Evolutionary conservation across 2,888 invertebrate genomes (phyloP).

Genomic region (Zygothrica quintamaculata): DNA sequence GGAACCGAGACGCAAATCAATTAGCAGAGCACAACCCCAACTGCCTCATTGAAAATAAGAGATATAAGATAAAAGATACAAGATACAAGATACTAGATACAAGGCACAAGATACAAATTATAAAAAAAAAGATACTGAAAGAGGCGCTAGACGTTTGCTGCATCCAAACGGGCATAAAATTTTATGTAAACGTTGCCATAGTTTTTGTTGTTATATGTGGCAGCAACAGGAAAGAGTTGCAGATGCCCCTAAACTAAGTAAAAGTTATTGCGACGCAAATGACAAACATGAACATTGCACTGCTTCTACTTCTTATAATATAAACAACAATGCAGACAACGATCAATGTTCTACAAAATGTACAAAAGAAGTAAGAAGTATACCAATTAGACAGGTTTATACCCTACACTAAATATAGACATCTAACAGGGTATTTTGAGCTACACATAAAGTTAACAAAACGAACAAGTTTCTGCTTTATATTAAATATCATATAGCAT

Average conservation of each 20-base stretch:
- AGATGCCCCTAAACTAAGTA: slow-evolving; percentile 61
- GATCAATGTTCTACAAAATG: slow-evolving; percentile 7
- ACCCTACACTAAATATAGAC: too few species aligned
- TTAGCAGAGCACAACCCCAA: slow-evolving; percentile 44
- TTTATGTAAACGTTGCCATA: slow-evolving; percentile 65
- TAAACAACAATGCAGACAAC: slow-evolving; percentile 49
- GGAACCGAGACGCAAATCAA: slow-evolving; percentile 57
- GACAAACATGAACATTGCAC: slow-evolving; percentile 67
- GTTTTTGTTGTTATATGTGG: slow-evolving; percentile 8
- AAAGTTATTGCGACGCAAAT: slow-evolving; percentile 77
- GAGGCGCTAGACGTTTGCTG: slow-evolving; percentile 58
- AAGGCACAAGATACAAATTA: too few species aligned
- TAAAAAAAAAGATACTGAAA: slow-evolving; percentile 31
- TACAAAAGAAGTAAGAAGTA: neutral
- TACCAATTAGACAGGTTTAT: neutral
- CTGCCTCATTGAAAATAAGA: too few species aligned
- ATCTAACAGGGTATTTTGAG: slow-evolving; percentile 3
- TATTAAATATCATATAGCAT: too few species aligned
- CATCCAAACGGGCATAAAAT: slow-evolving; percentile 48
- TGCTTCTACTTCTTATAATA: too few species aligned
- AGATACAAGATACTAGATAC: too few species aligned
- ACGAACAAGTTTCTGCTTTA: too few species aligned
- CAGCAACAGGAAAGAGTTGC: slow-evolving; percentile 49
- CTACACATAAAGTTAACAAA: too few species aligned
- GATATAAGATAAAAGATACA: too few species aligned